phyloP scores from a whole-genome alignment of 2,113 vertebrate species.

The Megalops atlanticus region DNA sequence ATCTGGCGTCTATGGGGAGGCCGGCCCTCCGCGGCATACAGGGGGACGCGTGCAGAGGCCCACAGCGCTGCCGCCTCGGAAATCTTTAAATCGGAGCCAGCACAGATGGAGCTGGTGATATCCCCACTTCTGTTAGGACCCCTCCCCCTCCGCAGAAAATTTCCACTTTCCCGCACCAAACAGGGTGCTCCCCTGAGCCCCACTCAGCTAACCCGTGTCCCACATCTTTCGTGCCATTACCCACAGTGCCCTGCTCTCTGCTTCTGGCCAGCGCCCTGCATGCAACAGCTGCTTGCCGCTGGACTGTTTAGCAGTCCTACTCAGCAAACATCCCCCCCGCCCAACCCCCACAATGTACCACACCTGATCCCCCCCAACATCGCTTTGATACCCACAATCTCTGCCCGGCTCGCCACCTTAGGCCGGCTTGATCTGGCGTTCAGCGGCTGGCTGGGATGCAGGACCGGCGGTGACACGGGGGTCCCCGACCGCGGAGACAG shows the following conservation, averaged over 20 bases:
- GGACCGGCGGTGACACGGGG: conserved; percentile 34
- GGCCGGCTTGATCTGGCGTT: conserved; percentile 18
- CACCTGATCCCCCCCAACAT: conserved; percentile 11
- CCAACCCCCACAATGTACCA: not conserved
- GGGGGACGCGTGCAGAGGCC: not conserved
- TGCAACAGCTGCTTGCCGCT: not conserved
- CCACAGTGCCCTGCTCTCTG: not conserved
- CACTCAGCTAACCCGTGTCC: not conserved
- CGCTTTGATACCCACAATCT: not conserved
- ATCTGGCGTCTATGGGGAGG: conserved; percentile 28
- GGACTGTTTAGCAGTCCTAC: not conserved
- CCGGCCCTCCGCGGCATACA: conserved; percentile 9
- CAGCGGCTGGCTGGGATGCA: not conserved
- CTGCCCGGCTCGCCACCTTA: conserved; percentile 19
- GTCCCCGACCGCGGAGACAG: conserved; percentile 22
- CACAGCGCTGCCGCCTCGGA: not conserved
- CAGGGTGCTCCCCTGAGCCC: not conserved
- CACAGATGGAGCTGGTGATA: conserved; percentile 34
- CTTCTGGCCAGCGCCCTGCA: not conserved
- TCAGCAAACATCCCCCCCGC: too few species aligned
- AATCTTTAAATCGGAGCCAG: conserved; percentile 34
- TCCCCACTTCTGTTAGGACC: not conserved
- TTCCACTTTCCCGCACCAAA: not conserved
- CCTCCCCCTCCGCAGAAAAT: not conserved
- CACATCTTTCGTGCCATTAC: not conserved